Conservation (phyloP, 2,797 vertebrate genomes). For the Danio jaintianensis region DNA sequence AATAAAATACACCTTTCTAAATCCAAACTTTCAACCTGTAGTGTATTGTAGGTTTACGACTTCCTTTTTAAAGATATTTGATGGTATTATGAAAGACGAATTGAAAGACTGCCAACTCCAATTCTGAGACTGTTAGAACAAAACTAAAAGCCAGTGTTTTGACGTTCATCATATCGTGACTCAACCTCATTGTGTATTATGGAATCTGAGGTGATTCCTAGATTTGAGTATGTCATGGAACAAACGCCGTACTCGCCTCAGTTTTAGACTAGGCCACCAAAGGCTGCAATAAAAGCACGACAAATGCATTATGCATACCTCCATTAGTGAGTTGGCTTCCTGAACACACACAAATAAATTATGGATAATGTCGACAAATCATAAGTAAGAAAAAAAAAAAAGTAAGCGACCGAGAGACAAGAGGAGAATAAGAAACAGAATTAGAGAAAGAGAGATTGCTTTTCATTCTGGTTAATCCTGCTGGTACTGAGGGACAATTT, state of each 20-base stretch:
- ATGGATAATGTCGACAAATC: constrained; percentile 35
- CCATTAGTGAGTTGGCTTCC: constrained; percentile 66
- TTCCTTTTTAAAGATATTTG: too few relatives aligned
- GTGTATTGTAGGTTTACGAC: too few relatives aligned
- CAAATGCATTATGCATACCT: constrained; percentile 73
- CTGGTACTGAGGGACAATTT: neutral
- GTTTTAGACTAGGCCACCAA: neutral
- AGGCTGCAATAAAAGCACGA: constrained; percentile 58
- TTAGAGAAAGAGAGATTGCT: neutral
- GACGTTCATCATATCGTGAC: too few relatives aligned
- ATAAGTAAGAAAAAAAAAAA: neutral
- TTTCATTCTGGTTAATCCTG: neutral
- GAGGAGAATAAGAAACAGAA: neutral
- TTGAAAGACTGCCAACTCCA: too few relatives aligned
- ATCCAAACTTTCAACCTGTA: too few relatives aligned
- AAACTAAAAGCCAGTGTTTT: too few relatives aligned
- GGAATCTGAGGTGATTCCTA: neutral
- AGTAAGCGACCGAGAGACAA: neutral
- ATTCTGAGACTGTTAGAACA: too few relatives aligned
- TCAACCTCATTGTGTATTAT: too few relatives aligned
- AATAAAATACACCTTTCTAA: too few relatives aligned
- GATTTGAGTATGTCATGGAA: constrained; percentile 13
- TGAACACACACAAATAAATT: constrained; percentile 52
- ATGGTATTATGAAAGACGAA: too few relatives aligned
- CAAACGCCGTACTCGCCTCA: neutral